phyloP scores from a whole-genome alignment of 1,140 invertebrate species.

The Lepidotrigona ventralis region DNA sequence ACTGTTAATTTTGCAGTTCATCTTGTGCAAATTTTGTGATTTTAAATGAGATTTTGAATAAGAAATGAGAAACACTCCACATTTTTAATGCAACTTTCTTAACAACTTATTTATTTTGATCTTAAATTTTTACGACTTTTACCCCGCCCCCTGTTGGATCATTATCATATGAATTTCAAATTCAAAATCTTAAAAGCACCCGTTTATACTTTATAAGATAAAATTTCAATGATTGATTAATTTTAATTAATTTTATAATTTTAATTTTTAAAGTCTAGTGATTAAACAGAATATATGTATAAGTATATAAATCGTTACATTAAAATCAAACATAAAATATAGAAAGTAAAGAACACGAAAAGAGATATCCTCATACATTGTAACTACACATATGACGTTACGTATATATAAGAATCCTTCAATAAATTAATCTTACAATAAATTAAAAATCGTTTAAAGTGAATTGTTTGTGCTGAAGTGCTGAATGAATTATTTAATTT shows the following conservation, averaged over 20 bases:
- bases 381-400: too few species aligned
- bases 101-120: slow-evolving; percentile 35
- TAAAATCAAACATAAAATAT: neutral
- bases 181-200: neutral
- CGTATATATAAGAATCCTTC: too few species aligned
- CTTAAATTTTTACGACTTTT: neutral
- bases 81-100: neutral
- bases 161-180: neutral
- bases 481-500: neutral
- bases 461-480: neutral
- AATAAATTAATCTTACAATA: too few species aligned
- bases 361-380: neutral
- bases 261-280: neutral
- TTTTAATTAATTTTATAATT: too few species aligned
- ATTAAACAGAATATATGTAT: neutral
- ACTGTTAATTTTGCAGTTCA: neutral
- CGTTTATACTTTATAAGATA: neutral
- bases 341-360: neutral
- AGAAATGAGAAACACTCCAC: neutral
- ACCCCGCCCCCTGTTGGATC: neutral
- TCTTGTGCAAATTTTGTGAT: neutral
- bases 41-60: neutral
- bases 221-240: neutral
- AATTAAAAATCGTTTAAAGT: neutral
- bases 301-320: neutral